These are phyloP conservation scores for Tragelaphus scriptus DNA, from an alignment of 2,113 vertebrate genomes.

Conservation along the genomic window DNA sequence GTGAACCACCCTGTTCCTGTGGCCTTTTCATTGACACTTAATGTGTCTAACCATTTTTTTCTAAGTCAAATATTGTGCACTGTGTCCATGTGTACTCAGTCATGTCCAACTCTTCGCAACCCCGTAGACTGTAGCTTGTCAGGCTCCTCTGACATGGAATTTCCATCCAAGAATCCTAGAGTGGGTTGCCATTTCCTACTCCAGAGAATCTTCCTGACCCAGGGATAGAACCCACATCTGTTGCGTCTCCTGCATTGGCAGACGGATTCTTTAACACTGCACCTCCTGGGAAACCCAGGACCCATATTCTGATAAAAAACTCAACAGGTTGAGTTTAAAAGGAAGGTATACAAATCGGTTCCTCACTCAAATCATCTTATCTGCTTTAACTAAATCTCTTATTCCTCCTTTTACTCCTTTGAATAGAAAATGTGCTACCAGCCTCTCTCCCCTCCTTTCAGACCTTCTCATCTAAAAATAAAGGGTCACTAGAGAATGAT, in stretches of 20 bases:
- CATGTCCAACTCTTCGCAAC: fast-evolving
- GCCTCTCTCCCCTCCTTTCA: background rate
- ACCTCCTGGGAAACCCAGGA: background rate
- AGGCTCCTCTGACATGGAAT: background rate
- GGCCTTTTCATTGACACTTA: background rate
- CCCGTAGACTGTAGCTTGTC: background rate
- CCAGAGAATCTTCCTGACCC: background rate
- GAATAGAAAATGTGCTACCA: background rate
- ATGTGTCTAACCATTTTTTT: background rate
- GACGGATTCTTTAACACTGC: background rate
- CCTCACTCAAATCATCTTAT: background rate
- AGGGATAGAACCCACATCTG: background rate
- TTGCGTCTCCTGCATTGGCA: background rate
- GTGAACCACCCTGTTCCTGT: background rate
- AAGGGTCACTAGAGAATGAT: background rate
- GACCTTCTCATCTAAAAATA: background rate
- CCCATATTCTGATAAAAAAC: background rate
- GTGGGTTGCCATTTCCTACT: background rate
- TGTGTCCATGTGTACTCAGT: background rate
- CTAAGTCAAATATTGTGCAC: background rate
- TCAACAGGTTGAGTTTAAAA: background rate
- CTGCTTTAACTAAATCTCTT: background rate
- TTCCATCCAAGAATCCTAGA: background rate
- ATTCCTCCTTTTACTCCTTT: background rate
- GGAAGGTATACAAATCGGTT: background rate